Evolutionary conservation across 92 coral and sea anemone genomes (phyloP).

Genomic region (Ricordea florida): DNA sequence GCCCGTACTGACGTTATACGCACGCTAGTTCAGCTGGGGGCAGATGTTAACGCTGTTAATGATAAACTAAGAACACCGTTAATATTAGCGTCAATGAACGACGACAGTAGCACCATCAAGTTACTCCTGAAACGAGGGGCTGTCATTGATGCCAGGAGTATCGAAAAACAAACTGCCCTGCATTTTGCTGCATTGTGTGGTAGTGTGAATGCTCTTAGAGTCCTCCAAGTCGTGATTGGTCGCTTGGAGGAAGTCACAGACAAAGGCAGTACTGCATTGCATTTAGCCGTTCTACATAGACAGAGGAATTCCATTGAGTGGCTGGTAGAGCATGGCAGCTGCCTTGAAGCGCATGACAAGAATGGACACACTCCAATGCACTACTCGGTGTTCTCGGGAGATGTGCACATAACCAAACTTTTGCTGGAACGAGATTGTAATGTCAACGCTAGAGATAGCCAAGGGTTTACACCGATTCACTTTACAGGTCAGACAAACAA

Average conservation of each 20-base stretch:
- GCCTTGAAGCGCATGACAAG: conserved; percentile 46
- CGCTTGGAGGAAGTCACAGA: conserved; percentile 19
- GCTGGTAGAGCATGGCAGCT: conserved; percentile 54
- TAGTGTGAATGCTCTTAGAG: conserved; percentile 19
- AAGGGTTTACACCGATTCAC: conserved; percentile 69
- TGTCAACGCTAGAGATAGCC: conserved; percentile 32
- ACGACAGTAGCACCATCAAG: conserved; percentile 39
- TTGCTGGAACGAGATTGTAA: conserved; percentile 57
- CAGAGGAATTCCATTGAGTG: conserved; percentile 35
- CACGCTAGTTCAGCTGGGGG: conserved; percentile 56
- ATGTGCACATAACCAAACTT: conserved; percentile 17
- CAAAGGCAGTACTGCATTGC: conserved; percentile 70
- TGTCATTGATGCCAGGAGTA: conserved; percentile 14
- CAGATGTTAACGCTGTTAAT: conserved; percentile 59
- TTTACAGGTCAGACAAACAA: conserved; percentile 63
- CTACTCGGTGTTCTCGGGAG: conserved; percentile 59
- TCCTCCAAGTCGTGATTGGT: conserved; percentile 33
- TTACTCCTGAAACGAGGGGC: conserved; percentile 63
- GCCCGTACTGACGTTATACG: conserved; percentile 46
- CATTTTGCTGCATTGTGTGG: conserved; percentile 86
- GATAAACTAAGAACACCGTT: conserved; percentile 63
- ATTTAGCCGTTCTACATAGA: conserved; percentile 65
- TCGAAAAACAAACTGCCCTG: conserved; percentile 50
- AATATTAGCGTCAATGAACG: conserved; percentile 55
- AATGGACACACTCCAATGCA: conserved; percentile 64